A percentile compares a stretch with the other conserved stretches of the same genome.
Conservation (phyloP, 2,888 invertebrate genomes). For the Lordiphosa andalusiaca region DNA sequence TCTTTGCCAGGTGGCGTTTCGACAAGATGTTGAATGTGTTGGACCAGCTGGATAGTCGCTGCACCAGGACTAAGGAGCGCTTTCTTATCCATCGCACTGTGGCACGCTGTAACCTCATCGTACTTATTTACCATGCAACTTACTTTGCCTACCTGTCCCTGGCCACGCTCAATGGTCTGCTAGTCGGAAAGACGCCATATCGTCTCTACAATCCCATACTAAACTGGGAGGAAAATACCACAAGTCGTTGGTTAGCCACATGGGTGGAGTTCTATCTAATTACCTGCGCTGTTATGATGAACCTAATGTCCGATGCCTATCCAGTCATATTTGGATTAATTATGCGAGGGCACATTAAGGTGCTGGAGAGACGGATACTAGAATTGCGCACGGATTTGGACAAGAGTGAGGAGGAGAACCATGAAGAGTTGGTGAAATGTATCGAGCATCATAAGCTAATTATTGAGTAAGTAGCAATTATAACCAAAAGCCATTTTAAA, state of each 20-base stretch:
- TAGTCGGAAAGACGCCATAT: slow-evolving; percentile 41
- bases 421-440: slow-evolving; percentile 38
- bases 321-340: slow-evolving; percentile 40
- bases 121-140: slow-evolving; percentile 28
- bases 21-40: slow-evolving; percentile 30
- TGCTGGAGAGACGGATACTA: slow-evolving; percentile 31
- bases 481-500: background rate
- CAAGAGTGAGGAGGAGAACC: slow-evolving; percentile 32
- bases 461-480: slow-evolving; percentile 28
- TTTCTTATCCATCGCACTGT: slow-evolving; percentile 26
- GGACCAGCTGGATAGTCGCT: slow-evolving; percentile 45
- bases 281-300: slow-evolving; percentile 35
- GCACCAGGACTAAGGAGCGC: slow-evolving; percentile 30
- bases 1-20: slow-evolving; percentile 29
- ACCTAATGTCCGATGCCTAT: slow-evolving; percentile 42
- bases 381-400: slow-evolving; percentile 19
- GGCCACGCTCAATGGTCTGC: slow-evolving; percentile 32
- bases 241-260: slow-evolving; percentile 27
- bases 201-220: slow-evolving; percentile 44
- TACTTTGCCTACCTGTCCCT: slow-evolving; percentile 40
- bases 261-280: slow-evolving; percentile 35
- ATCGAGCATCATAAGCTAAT: slow-evolving; percentile 53
- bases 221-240: slow-evolving; percentile 29
- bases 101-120: slow-evolving; percentile 35
- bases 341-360: slow-evolving; percentile 36